Evolutionary conservation across 1,140 invertebrate genomes (phyloP).

Genomic region (Homalodisca vitripennis): DNA sequence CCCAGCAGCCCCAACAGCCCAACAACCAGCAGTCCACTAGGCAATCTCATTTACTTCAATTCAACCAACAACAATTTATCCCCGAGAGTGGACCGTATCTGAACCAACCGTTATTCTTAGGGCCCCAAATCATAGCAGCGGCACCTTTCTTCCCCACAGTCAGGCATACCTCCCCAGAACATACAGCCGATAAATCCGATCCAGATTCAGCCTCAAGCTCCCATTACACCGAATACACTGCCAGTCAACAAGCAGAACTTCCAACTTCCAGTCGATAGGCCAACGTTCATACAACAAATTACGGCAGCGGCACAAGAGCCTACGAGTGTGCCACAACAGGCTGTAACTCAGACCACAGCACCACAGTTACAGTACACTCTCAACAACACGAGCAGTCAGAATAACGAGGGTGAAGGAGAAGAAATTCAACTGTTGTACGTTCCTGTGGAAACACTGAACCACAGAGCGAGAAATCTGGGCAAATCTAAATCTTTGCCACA

Average conservation of each 20-base stretch:
- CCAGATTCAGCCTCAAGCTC: not conserved
- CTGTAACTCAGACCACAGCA: slow-evolving; percentile 15
- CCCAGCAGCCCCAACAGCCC: not conserved
- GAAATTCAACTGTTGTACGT: slow-evolving; percentile 77
- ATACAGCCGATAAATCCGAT: slow-evolving; percentile 14
- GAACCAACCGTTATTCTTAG: not conserved
- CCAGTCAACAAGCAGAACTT: slow-evolving; percentile 20
- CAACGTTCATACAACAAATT: slow-evolving; percentile 27
- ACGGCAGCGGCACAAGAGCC: slow-evolving; percentile 22
- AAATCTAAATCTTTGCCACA: slow-evolving; percentile 33
- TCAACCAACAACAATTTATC: slow-evolving; percentile 15
- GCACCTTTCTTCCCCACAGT: slow-evolving; percentile 19
- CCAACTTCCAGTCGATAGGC: slow-evolving; percentile 14
- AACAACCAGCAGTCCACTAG: not conserved
- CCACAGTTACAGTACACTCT: slow-evolving; percentile 12
- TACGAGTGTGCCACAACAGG: not conserved
- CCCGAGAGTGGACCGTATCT: not conserved
- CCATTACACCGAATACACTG: not conserved
- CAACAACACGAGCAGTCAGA: not conserved
- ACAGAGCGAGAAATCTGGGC: slow-evolving; percentile 50
- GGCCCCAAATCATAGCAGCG: slow-evolving; percentile 15
- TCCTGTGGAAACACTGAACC: slow-evolving; percentile 69
- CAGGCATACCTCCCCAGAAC: slow-evolving; percentile 3
- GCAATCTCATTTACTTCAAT: slow-evolving; percentile 11
- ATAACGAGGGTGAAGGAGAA: slow-evolving; percentile 52